Evolutionary conservation across 2,113 vertebrate species (phyloP).

Genomic region (Mustela nigripes): DNA sequence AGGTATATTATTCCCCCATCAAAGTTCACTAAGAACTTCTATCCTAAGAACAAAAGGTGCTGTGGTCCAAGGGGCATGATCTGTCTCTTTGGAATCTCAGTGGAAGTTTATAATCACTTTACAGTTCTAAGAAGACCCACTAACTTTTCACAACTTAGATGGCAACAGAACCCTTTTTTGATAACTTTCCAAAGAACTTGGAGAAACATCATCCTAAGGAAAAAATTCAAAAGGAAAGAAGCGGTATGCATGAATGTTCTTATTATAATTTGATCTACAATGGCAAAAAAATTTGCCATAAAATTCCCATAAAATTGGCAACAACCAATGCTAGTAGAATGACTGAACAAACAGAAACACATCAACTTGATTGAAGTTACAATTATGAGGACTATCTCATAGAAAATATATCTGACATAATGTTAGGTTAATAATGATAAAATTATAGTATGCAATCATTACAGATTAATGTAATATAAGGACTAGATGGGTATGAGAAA

Average conservation of each 20-base stretch:
- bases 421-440: constrained; percentile 33
- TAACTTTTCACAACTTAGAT: constrained; percentile 28
- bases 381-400: not conserved
- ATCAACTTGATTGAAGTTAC: not conserved
- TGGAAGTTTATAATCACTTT: not conserved
- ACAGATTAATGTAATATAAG: not conserved
- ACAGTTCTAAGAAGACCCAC: not conserved
- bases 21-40: constrained; percentile 7
- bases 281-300: not conserved
- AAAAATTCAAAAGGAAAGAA: constrained; percentile 28
- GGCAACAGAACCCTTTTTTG: not conserved
- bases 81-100: not conserved
- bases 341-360: not conserved
- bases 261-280: not conserved
- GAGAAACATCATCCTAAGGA: not conserved
- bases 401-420: constrained; percentile 48
- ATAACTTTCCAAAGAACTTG: constrained; percentile 17
- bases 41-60: not conserved
- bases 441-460: not conserved
- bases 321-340: not conserved
- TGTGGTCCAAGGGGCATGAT: not conserved
- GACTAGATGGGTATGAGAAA: not conserved
- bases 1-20: not conserved
- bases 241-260: not conserved
- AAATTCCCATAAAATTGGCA: not conserved